Percentiles rank a stretch among this genome's conserved stretches.
phyloP scores from a whole-genome alignment of 2,797 vertebrate genomes.

The Esox masquinongy region DNA sequence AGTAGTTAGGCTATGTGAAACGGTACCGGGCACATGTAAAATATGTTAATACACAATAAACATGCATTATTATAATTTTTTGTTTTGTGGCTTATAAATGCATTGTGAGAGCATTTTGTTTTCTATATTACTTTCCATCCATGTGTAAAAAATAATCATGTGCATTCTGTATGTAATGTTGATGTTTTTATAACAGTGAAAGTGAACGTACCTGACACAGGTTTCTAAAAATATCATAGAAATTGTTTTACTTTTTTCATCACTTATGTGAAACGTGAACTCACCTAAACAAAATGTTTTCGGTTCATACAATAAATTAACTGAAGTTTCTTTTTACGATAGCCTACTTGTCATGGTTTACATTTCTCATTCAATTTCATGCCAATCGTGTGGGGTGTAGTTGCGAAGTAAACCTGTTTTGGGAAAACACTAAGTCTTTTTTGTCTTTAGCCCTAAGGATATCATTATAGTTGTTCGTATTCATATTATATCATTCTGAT shows the following conservation, averaged over 20 bases:
- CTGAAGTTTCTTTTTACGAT: slow-evolving; percentile 69
- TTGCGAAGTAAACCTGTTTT: neutral
- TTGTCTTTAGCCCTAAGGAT: neutral
- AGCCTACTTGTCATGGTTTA: slow-evolving; percentile 54
- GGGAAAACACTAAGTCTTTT: neutral
- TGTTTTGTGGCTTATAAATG: slow-evolving; percentile 88
- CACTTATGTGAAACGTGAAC: slow-evolving; percentile 79
- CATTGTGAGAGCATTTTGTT: slow-evolving; percentile 78
- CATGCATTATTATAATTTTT: slow-evolving; percentile 89
- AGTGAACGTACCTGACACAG: slow-evolving; percentile 76
- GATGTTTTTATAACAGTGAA: slow-evolving; percentile 85
- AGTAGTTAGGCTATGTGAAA: slow-evolving; percentile 53
- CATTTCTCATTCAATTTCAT: slow-evolving; percentile 3
- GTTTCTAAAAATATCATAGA: slow-evolving; percentile 67
- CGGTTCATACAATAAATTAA: slow-evolving; percentile 80
- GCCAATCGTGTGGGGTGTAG: too few species aligned
- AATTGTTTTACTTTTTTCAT: slow-evolving; percentile 68
- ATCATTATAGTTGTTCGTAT: neutral
- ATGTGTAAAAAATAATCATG: slow-evolving; percentile 86
- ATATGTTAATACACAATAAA: slow-evolving; percentile 93
- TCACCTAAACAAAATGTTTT: slow-evolving; percentile 73
- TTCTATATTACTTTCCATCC: slow-evolving; percentile 81
- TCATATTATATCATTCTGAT: neutral
- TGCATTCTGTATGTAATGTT: slow-evolving; percentile 83
- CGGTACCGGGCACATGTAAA: slow-evolving; percentile 89